phyloP scores from a whole-genome alignment of 2,113 vertebrate species.

The human region DNA sequence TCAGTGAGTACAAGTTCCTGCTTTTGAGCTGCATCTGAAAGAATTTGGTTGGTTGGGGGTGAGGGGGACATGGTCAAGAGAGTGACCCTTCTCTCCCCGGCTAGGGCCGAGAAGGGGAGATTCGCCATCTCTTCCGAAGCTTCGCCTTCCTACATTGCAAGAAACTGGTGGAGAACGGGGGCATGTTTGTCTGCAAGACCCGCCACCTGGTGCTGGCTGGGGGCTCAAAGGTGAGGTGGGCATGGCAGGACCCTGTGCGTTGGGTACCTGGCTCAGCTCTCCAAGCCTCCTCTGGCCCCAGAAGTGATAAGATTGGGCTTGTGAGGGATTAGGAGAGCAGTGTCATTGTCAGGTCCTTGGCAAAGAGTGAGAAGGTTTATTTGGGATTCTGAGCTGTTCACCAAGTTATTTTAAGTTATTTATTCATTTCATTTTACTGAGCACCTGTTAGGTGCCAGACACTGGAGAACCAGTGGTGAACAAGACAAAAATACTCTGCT shows the following conservation, averaged over 20 bases:
- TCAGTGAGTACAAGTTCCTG: constrained; percentile 84
- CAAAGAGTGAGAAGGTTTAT: not conserved
- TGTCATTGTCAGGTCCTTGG: not conserved
- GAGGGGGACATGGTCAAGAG: accelerated
- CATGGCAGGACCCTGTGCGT: accelerated
- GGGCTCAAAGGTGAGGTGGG: constrained; percentile 90
- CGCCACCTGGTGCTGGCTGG: constrained; percentile 93
- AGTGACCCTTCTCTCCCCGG: not conserved
- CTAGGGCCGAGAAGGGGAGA: constrained; percentile 95
- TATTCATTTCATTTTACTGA: not conserved
- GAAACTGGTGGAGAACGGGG: constrained; percentile 96
- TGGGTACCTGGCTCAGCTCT: not conserved
- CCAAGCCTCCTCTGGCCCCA: not conserved
- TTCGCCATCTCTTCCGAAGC: constrained; percentile 92
- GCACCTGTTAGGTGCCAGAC: not conserved
- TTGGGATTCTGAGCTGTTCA: not conserved
- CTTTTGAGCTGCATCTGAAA: constrained; percentile 70
- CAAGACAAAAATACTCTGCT: not conserved
- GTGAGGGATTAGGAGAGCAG: too few relatives aligned
- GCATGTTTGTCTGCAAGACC: constrained; percentile 97
- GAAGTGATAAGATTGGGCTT: not conserved
- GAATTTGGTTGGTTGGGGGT: not conserved
- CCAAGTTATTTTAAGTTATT: not conserved
- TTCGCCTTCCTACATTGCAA: constrained; percentile 98
- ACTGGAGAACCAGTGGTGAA: not conserved